A percentile compares a stretch with the other conserved stretches of the same genome.
These are phyloP conservation scores for Limenitis camilla DNA, from an alignment of 2,888 invertebrate species.

Conservation along the genomic window DNA sequence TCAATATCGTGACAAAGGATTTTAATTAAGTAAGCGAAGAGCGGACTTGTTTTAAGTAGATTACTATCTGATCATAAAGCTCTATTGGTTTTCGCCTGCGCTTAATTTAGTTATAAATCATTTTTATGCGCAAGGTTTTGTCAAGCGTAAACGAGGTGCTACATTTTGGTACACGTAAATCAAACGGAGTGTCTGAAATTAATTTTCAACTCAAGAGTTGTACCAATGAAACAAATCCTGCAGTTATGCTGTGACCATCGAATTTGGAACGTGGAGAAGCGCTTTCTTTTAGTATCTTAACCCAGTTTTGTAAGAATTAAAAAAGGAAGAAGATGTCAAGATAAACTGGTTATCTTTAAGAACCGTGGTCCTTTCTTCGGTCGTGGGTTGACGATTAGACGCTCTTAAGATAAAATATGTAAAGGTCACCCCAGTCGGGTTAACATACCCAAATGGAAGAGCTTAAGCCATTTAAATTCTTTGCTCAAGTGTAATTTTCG, in stretches of 20 bases:
- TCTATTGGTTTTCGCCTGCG: slow-evolving; percentile 8
- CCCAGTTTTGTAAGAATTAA: slow-evolving; percentile 37
- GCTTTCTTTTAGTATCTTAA: slow-evolving; percentile 42
- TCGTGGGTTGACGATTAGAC: slow-evolving; percentile 65
- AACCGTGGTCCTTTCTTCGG: slow-evolving; percentile 39
- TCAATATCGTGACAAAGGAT: slow-evolving; percentile 21
- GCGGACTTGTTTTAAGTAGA: slow-evolving; percentile 11
- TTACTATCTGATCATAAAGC: slow-evolving; percentile 9
- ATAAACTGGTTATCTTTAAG: slow-evolving; percentile 49
- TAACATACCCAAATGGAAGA: slow-evolving; percentile 41
- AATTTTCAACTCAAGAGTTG: slow-evolving; percentile 57
- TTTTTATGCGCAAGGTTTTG: not conserved
- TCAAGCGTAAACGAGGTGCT: not conserved
- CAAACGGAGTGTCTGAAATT: slow-evolving; percentile 28
- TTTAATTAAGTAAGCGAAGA: slow-evolving; percentile 21
- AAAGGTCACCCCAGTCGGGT: slow-evolving; percentile 59
- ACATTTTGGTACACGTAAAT: not conserved
- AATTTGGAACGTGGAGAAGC: slow-evolving; percentile 44
- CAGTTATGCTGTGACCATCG: slow-evolving; percentile 17
- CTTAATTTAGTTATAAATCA: slow-evolving; percentile 5
- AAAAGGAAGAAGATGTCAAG: slow-evolving; percentile 42
- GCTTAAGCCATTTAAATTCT: slow-evolving; percentile 56
- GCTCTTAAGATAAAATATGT: slow-evolving; percentile 70
- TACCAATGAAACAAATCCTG: slow-evolving; percentile 48
- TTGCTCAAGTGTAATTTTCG: slow-evolving; percentile 38